A percentile compares a stretch with the other conserved stretches of the same genome.
These are phyloP conservation scores for Lottia gigantea DNA, from an alignment of 2,888 invertebrate genomes.

Conservation along the genomic window DNA sequence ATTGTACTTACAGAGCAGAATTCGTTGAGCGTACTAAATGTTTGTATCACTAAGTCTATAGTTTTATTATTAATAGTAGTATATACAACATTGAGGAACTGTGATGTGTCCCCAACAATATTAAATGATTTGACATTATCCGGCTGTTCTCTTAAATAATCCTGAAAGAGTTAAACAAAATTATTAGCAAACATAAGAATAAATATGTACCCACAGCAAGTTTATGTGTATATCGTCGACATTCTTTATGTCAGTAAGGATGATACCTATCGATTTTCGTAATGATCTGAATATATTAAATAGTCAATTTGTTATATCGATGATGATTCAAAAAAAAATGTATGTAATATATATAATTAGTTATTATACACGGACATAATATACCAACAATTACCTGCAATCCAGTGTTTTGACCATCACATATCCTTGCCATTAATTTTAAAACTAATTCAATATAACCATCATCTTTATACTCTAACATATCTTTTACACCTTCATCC, in stretches of 20 bases:
- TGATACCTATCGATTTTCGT: too few species aligned
- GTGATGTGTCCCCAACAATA: conserved; percentile 66
- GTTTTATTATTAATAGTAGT: conserved; percentile 64
- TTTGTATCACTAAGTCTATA: conserved; percentile 65
- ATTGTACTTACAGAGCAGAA: conserved; percentile 63
- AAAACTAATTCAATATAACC: conserved; percentile 67
- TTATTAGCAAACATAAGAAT: neutral
- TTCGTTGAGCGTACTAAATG: conserved; percentile 67
- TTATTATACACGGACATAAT: too few species aligned
- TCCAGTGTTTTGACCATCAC: conserved; percentile 67
- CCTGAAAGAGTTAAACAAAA: conserved; percentile 39
- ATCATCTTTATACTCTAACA: conserved; percentile 66
- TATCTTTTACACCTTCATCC: conserved; percentile 55
- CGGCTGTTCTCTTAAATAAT: conserved; percentile 68
- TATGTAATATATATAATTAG: too few species aligned
- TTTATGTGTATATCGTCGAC: neutral
- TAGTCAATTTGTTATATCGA: too few species aligned
- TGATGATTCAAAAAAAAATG: too few species aligned
- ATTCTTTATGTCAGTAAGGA: neutral
- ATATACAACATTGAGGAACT: conserved; percentile 67
- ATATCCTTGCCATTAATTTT: conserved; percentile 64
- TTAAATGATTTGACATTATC: conserved; percentile 69
- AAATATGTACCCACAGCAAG: neutral
- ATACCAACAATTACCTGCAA: conserved; percentile 55
- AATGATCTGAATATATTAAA: too few species aligned